Base-by-base conservation (phyloP, 2,888 invertebrate genomes). In the Artemia sinica region DNA sequence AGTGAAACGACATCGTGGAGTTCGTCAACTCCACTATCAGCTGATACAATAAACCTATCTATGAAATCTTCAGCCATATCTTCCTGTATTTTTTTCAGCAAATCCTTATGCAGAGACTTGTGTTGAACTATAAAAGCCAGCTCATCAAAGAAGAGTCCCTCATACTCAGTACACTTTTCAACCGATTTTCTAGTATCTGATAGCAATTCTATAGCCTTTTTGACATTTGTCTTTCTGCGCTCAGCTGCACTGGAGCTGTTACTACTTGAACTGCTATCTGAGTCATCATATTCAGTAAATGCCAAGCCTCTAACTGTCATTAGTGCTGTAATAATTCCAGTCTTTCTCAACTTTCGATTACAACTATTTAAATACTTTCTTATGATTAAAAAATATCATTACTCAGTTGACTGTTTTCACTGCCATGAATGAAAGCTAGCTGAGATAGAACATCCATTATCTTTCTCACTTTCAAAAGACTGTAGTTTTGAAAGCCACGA, bases 401-500 rank as follows among this genome's bases (percentile, higher is more conserved):
- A 14, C 58, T 8, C n/a, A 58, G 58, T 14, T 58, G 58, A 58
- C 8, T 58, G 14, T 58, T 58, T n/a, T 58, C 58, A 58, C 14
- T 14, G 8, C 58, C 58, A 14, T 14, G 14, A 14, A 58, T 58
- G 14, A 58, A 58, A 7, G 58, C 58, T 8, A 58, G 58, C 58
- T 58, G 58, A 14, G 58, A 58, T 58, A 58, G 58, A 14, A 14
- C 58, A 58, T 58, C 58, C 58, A 58, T 58, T n/a, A 58, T 58
- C 14, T 58, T 58, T 14, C 58, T 6, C 9, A 58, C 58, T 58
- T 58, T 58, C 58, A 58, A 14, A 14, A 58, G 14, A 58, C 14
- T 58, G n/a, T 58, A 14, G 58, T 14, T 14, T n/a, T 58, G n/a
- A 14, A 58, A 58, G 58, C 58, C 14, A 14, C n/a, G 58, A 8